Conservation (phyloP, 2,113 vertebrate genomes). For the Nycticryphes semicollaris region DNA sequence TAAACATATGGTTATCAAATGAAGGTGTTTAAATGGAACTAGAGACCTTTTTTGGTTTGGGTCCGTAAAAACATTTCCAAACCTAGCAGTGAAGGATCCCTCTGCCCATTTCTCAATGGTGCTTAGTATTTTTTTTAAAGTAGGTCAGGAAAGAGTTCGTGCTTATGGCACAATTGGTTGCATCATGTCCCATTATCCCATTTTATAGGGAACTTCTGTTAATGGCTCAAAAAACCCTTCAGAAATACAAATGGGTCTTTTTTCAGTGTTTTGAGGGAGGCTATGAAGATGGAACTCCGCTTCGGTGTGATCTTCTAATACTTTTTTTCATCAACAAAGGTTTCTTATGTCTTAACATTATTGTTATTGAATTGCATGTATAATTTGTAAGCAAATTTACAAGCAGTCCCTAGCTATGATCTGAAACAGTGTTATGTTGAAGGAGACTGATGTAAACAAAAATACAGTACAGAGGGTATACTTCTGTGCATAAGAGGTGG, state of each 20-base stretch:
- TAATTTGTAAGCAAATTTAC: background rate
- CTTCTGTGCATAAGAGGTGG: background rate
- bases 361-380: background rate
- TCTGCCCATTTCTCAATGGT: background rate
- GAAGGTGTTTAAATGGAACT: background rate
- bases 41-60: background rate
- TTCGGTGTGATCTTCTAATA: background rate
- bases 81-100: background rate
- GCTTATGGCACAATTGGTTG: background rate
- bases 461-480: background rate
- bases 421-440: background rate
- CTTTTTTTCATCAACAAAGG: background rate
- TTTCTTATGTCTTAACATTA: background rate
- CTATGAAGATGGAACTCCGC: background rate
- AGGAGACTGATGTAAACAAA: background rate
- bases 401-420: background rate
- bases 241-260: background rate
- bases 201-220: background rate
- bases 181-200: background rate
- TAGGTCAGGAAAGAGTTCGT: background rate
- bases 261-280: background rate
- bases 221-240: background rate
- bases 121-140: background rate
- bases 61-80: background rate
- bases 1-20: rapidly evolving